These are phyloP conservation scores for Urocynchramus pylzowi DNA, from an alignment of 2,113 vertebrate species.

Conservation along the genomic window DNA sequence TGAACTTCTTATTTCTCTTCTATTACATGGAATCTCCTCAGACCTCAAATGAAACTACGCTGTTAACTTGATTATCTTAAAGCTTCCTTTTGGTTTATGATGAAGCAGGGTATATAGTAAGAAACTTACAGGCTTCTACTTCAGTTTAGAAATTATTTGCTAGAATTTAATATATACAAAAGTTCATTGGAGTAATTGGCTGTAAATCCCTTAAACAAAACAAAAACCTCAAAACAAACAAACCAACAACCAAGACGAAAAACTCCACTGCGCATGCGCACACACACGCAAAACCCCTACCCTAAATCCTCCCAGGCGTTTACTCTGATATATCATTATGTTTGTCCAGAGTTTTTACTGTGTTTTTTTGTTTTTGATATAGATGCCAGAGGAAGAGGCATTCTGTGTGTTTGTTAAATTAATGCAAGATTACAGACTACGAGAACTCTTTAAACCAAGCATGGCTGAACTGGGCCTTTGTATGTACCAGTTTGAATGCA, in stretches of 20 bases:
- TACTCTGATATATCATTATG: not conserved
- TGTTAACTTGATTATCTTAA: not conserved
- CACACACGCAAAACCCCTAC: not conserved
- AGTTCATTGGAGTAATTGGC: not conserved
- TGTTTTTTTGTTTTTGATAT: constrained; percentile 12
- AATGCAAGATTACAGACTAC: constrained; percentile 98
- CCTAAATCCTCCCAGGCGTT: not conserved
- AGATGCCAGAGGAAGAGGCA: constrained; percentile 99
- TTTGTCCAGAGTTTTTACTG: not conserved
- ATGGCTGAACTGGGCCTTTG: constrained; percentile 99
- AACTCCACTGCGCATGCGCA: accelerated
- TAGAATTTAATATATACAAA: not conserved
- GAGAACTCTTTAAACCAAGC: constrained; percentile 97
- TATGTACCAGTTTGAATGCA: constrained; percentile 99
- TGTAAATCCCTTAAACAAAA: not conserved
- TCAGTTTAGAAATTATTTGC: not conserved
- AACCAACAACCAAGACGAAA: not conserved
- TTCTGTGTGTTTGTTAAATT: constrained; percentile 99
- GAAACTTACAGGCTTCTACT: not conserved
- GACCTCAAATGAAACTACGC: not conserved
- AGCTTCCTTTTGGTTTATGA: not conserved
- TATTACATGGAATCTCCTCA: not conserved
- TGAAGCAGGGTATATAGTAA: not conserved
- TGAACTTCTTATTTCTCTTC: not conserved
- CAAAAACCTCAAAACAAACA: not conserved